Evolutionary conservation across 2,888 invertebrate species (phyloP).

Genomic region (Julus scandinavius): DNA sequence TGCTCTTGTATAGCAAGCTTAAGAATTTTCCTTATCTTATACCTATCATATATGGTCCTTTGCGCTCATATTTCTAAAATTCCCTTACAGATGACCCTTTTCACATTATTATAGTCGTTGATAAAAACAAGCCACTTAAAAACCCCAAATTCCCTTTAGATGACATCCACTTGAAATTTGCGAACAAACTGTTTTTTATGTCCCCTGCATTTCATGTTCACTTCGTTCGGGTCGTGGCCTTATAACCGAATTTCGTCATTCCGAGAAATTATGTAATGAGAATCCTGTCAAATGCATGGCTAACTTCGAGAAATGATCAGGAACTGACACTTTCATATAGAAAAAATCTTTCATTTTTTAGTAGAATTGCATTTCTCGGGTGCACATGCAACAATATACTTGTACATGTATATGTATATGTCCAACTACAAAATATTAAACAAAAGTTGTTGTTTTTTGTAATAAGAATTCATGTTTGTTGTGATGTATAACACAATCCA

Average conservation of each 20-base stretch:
- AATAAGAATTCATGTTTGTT: too few relatives aligned
- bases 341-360: neutral
- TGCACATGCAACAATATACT: too few relatives aligned
- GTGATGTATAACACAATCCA: too few relatives aligned
- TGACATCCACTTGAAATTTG: neutral
- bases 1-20: neutral
- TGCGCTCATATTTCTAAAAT: neutral
- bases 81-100: neutral
- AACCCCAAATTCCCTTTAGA: neutral
- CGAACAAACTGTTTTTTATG: neutral
- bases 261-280: neutral
- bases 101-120: neutral
- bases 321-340: neutral
- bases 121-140: conserved; percentile 39
- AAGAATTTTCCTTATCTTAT: neutral
- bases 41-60: neutral
- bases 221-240: neutral
- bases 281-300: neutral
- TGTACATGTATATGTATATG: too few relatives aligned
- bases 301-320: neutral
- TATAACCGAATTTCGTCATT: neutral
- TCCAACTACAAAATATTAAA: too few relatives aligned
- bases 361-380: too few relatives aligned
- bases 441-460: too few relatives aligned
- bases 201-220: neutral